Evolutionary conservation across 2,888 invertebrate species (phyloP).

Genomic region (Meganola albula): DNA sequence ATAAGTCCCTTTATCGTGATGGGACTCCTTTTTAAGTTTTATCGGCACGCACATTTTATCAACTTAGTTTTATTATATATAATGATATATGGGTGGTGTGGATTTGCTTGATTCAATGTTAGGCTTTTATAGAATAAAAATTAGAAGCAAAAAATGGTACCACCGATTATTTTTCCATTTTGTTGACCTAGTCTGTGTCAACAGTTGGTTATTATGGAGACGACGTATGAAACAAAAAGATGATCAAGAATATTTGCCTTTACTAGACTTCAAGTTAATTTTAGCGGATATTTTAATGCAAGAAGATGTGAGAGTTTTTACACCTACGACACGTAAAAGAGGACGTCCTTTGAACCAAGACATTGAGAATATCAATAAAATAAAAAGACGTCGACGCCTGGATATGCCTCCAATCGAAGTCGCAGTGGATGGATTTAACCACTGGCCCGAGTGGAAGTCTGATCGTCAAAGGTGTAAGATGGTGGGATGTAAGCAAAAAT

Average conservation of each 20-base stretch:
- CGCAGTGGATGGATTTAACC: conserved; percentile 7
- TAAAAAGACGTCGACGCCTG: conserved; percentile 7
- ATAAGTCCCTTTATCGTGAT: too few relatives aligned
- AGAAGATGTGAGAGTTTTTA: conserved; percentile 8
- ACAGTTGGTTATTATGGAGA: conserved; percentile 15
- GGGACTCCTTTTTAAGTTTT: too few relatives aligned
- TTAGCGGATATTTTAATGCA: conserved; percentile 8
- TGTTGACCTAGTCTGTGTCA: conserved; percentile 14
- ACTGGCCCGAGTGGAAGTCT: conserved; percentile 2
- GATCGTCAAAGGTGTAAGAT: conserved; percentile 9
- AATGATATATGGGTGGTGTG: conserved; percentile 4
- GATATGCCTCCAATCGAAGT: conserved; percentile 8
- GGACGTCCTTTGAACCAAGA: conserved; percentile 3
- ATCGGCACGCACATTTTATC: too few relatives aligned
- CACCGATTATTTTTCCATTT: conserved; percentile 18
- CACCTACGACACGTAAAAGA: conserved; percentile 9
- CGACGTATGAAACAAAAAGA: conserved; percentile 7
- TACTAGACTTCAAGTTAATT: conserved; percentile 13
- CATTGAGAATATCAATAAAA: conserved; percentile 5
- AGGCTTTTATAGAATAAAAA: conserved; percentile 18
- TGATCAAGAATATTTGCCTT: conserved; percentile 8
- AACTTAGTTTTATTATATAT: too few relatives aligned
- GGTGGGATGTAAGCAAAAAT: conserved; percentile 6
- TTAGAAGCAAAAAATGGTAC: conserved; percentile 18
- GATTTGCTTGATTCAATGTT: conserved; percentile 18